Percentiles rank a stretch among this genome's conserved stretches.
Conservation (phyloP, 1,140 invertebrate genomes). For the Ceratina japonica region DNA sequence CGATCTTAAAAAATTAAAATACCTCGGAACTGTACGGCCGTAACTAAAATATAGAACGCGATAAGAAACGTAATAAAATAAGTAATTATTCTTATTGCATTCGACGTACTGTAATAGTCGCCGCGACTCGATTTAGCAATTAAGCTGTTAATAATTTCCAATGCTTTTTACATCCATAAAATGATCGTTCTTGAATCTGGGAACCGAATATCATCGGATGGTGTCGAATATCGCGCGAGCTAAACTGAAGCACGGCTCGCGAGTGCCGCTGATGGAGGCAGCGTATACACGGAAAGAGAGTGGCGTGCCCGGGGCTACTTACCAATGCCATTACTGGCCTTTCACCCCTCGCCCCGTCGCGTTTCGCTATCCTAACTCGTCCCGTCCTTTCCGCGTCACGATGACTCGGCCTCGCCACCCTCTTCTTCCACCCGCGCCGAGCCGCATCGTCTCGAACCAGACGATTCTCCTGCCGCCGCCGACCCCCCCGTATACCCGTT, state of each 20-base stretch:
- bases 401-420: constrained; percentile 36
- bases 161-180: no score
- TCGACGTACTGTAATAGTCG: no score
- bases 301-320: constrained; percentile 46
- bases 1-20: no score
- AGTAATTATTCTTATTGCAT: no score
- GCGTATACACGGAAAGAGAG: background rate
- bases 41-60: no score
- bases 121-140: no score
- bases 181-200: no score
- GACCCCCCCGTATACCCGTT: no score
- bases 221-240: background rate
- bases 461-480: constrained; percentile 18
- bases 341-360: constrained; percentile 15
- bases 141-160: no score
- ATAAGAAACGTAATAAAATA: no score
- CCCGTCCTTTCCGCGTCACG: constrained; percentile 19
- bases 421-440: background rate
- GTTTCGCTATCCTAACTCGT: constrained; percentile 11
- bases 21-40: no score
- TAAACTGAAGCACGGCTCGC: constrained; percentile 7
- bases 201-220: background rate
- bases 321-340: constrained; percentile 55
- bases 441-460: constrained; percentile 28
- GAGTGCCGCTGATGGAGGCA: background rate